phyloP scores from a whole-genome alignment of 2,797 vertebrate genomes.

The Hybognathus amarus region DNA sequence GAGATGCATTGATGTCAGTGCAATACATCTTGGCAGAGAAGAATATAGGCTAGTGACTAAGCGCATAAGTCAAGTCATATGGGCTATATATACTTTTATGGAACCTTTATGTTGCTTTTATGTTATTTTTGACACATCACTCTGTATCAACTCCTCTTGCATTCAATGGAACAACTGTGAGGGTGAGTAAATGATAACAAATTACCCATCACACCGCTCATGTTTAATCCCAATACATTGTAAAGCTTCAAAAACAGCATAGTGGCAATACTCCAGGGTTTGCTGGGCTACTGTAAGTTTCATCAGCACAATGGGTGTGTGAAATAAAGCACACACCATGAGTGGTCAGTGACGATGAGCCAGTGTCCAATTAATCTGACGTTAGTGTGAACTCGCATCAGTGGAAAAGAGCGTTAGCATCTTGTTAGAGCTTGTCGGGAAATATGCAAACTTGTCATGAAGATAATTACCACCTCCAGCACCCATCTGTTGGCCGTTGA shows the following conservation, averaged over 20 bases:
- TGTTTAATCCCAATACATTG: neutral
- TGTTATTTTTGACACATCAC: neutral
- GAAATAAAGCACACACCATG: conserved; percentile 19
- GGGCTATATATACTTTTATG: neutral
- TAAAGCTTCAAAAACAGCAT: neutral
- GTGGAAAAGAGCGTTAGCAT: conserved; percentile 48
- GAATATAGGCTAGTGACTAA: neutral
- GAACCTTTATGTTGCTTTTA: neutral
- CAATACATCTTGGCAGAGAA: neutral
- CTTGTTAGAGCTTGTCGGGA: conserved; percentile 60
- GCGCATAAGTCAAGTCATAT: neutral
- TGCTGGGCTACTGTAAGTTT: neutral
- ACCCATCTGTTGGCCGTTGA: conserved; percentile 52
- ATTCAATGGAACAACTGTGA: too few species aligned
- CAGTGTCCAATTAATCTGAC: conserved; percentile 60
- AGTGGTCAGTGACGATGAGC: conserved; percentile 41
- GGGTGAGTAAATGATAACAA: neutral
- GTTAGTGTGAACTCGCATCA: conserved; percentile 58
- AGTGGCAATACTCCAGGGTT: neutral
- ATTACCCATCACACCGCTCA: neutral
- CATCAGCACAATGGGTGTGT: conserved; percentile 1
- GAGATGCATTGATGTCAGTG: too few species aligned
- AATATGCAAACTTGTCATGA: conserved; percentile 59
- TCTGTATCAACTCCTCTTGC: too few species aligned
- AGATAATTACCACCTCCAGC: conserved; percentile 59